phyloP scores from a whole-genome alignment of 2,113 vertebrate species.

The Falcunculus frontatus region DNA sequence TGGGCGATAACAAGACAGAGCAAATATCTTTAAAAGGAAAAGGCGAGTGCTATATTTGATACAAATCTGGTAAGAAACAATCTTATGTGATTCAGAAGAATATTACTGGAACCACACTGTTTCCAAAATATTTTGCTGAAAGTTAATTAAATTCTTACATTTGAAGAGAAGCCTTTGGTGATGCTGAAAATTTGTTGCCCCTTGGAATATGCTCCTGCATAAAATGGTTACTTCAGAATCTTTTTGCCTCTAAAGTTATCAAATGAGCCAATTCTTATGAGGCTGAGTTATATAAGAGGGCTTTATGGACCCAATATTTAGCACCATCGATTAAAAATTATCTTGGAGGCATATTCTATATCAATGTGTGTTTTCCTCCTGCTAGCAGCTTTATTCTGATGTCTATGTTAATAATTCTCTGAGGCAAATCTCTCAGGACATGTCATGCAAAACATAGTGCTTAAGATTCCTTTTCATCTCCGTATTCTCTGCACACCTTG shows the following conservation, averaged over 20 bases:
- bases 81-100: not conserved
- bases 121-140: not conserved
- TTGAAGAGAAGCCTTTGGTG: not conserved
- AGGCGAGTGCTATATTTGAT: not conserved
- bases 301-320: not conserved
- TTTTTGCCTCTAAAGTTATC: not conserved
- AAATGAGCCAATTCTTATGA: not conserved
- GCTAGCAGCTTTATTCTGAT: not conserved
- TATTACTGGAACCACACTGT: not conserved
- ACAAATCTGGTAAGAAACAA: not conserved
- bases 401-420: not conserved
- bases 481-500: not conserved
- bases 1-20: not conserved
- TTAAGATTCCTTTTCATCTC: not conserved
- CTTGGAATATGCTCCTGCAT: not conserved
- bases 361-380: not conserved
- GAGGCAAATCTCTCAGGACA: not conserved
- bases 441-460: not conserved
- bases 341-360: not conserved
- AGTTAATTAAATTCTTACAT: not conserved
- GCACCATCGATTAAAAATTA: not conserved
- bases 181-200: not conserved
- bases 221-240: not conserved
- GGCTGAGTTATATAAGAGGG: not conserved
- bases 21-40: not conserved